phyloP scores from a whole-genome alignment of 37 sponge, comb jelly and placozoan genomes.

The Aphrocallistes beatrix region DNA sequence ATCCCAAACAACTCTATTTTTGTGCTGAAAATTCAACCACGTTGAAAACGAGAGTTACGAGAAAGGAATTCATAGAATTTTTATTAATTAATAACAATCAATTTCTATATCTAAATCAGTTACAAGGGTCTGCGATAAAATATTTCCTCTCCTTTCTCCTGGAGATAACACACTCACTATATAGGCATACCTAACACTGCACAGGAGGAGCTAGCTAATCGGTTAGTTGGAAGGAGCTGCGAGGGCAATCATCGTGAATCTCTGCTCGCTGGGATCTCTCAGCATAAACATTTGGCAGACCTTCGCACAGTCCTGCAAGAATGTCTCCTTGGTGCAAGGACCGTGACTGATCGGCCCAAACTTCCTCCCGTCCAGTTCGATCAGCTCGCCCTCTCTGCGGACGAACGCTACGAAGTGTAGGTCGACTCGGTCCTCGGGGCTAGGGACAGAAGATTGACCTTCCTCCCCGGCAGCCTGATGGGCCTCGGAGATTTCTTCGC shows the following conservation, averaged over 20 bases:
- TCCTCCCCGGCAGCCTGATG: constrained; percentile 79
- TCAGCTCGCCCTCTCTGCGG: constrained; percentile 66
- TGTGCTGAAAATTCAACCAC: too few relatives aligned
- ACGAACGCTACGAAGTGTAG: constrained; percentile 84
- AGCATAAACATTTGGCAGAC: constrained; percentile 81
- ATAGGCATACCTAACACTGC: too few relatives aligned
- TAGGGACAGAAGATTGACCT: constrained; percentile 71
- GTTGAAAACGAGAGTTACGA: too few relatives aligned
- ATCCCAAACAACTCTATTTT: too few relatives aligned
- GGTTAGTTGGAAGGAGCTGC: constrained; percentile 20
- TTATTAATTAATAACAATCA: too few relatives aligned
- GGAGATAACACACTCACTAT: too few relatives aligned
- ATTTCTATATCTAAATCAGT: too few relatives aligned
- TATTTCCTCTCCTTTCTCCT: too few relatives aligned
- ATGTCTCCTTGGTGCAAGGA: constrained; percentile 44
- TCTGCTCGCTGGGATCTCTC: constrained; percentile 69
- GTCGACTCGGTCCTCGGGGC: constrained; percentile 56
- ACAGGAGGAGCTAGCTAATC: too few relatives aligned
- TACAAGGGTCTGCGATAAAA: too few relatives aligned
- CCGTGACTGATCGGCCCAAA: constrained; percentile 76
- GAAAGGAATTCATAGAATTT: too few relatives aligned
- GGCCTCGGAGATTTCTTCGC: constrained; percentile 61
- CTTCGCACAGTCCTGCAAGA: constrained; percentile 66
- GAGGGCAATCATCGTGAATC: constrained; percentile 81
- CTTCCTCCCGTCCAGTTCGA: constrained; percentile 91